Evolutionary conservation across 35 echinoderm and acorn worm genomes (phyloP).

Genomic region (Lytechinus pictus): DNA sequence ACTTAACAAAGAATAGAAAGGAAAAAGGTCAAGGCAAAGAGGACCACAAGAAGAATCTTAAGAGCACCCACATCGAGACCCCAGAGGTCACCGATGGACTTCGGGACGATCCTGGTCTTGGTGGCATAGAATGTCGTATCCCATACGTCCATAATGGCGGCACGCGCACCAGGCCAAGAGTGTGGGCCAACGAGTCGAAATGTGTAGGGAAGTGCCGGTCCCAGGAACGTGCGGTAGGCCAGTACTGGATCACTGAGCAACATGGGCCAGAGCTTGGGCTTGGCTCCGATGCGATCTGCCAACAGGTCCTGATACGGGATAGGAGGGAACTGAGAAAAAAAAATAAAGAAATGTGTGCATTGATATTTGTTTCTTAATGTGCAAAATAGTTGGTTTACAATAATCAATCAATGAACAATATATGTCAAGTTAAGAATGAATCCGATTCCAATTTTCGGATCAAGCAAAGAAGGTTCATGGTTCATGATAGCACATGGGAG

Average conservation of each 20-base stretch:
- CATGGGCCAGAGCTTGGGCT: conserved; percentile 57
- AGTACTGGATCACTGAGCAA: conserved; percentile 67
- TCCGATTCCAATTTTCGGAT: no score
- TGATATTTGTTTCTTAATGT: no score
- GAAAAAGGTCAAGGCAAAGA: background rate
- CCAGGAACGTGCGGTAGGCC: conserved; percentile 61
- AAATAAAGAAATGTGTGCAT: conserved; percentile 5
- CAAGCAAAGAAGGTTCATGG: no score
- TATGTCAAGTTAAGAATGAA: no score
- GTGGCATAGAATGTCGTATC: conserved; percentile 45
- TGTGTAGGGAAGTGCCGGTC: conserved; percentile 60
- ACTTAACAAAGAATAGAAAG: background rate
- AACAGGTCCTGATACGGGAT: conserved; percentile 70
- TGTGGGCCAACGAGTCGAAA: conserved; percentile 72
- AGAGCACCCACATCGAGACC: background rate
- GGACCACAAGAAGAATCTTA: background rate
- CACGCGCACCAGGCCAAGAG: conserved; percentile 70
- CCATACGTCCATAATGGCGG: conserved; percentile 64
- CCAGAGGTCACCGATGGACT: background rate
- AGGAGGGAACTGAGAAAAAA: conserved; percentile 49
- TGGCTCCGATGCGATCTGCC: conserved; percentile 60
- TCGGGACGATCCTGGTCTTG: background rate
- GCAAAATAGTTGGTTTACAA: no score
- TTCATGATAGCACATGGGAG: no score
- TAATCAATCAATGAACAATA: no score